Conservation (phyloP, 2,888 invertebrate species). For the Heteromyza rotundicornis region DNA sequence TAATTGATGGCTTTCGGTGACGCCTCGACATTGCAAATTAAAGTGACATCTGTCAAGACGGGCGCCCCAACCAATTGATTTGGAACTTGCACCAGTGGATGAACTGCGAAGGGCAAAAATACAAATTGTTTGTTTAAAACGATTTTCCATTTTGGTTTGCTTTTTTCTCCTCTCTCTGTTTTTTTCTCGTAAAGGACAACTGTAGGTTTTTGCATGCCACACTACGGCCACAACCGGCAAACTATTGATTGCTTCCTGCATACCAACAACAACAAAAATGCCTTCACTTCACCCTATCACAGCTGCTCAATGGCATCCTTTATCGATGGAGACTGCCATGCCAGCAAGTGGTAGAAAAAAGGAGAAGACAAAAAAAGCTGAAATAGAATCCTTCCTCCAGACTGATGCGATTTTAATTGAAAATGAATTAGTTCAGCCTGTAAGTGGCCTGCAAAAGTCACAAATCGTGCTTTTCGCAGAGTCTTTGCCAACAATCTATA, state of each 20-base stretch:
- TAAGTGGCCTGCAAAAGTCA: conserved; percentile 35
- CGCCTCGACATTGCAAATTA: conserved; percentile 87
- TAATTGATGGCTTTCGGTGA: conserved; percentile 94
- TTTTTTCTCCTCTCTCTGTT: too few relatives aligned
- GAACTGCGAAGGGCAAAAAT: conserved; percentile 70
- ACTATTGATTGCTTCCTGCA: too few relatives aligned
- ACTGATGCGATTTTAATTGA: conserved; percentile 61
- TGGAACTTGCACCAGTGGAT: conserved; percentile 90
- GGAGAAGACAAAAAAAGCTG: too few relatives aligned
- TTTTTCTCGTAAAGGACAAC: too few relatives aligned
- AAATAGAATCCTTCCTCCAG: not conserved
- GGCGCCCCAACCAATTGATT: conserved; percentile 92
- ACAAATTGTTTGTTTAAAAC: conserved; percentile 4
- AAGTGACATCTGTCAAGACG: conserved; percentile 81
- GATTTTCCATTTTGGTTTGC: too few relatives aligned
- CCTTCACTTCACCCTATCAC: not conserved
- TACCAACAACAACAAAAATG: too few relatives aligned
- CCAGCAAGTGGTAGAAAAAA: too few relatives aligned
- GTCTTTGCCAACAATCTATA: too few relatives aligned
- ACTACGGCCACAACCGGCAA: too few relatives aligned
- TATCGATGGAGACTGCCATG: too few relatives aligned
- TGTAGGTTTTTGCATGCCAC: too few relatives aligned
- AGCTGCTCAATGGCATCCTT: too few relatives aligned
- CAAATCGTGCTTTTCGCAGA: conserved; percentile 12
- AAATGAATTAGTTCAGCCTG: conserved; percentile 58